A percentile compares a stretch with the other conserved stretches of the same genome.
phyloP scores from a whole-genome alignment of 2,888 invertebrate species.

The Smittia aterrima region DNA sequence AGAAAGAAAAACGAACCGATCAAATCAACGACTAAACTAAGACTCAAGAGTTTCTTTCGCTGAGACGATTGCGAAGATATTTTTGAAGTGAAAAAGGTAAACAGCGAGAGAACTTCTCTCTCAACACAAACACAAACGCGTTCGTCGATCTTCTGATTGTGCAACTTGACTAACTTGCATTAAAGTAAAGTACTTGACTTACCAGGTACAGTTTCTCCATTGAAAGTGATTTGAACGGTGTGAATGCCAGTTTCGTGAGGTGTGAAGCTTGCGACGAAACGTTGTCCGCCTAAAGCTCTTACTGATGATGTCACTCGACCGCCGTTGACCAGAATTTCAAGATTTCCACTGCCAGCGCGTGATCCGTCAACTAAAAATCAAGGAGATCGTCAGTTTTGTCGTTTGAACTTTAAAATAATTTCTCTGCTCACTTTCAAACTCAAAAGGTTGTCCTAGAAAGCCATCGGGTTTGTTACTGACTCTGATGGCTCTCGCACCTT shows the following conservation, averaged over 20 bases:
- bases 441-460: slow-evolving; percentile 84
- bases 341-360: slow-evolving; percentile 91
- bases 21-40: slow-evolving; percentile 16
- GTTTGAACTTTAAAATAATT: slow-evolving; percentile 6
- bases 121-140: background rate
- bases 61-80: background rate
- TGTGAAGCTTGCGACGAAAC: slow-evolving; percentile 89
- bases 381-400: background rate
- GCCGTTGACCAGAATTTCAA: slow-evolving; percentile 93
- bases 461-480: slow-evolving; percentile 86
- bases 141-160: no score
- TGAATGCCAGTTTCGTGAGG: slow-evolving; percentile 84
- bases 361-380: slow-evolving; percentile 80
- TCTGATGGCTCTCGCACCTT: slow-evolving; percentile 80
- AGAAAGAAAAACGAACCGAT: slow-evolving; percentile 22
- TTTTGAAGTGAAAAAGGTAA: background rate
- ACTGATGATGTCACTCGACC: slow-evolving; percentile 94
- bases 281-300: slow-evolving; percentile 81
- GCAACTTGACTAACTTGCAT: no score
- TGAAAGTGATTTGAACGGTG: slow-evolving; percentile 90
- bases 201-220: slow-evolving; percentile 88
- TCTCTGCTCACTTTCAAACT: slow-evolving; percentile 91
- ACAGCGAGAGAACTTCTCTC: slow-evolving; percentile 7
- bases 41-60: slow-evolving; percentile 20
- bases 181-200: slow-evolving; percentile 52